Evolutionary conservation across 37 sponge, comb jelly and placozoan genomes (phyloP), one percentile per base, ranked within the genome.

Genomic region (Tethya wilhelma): DNA sequence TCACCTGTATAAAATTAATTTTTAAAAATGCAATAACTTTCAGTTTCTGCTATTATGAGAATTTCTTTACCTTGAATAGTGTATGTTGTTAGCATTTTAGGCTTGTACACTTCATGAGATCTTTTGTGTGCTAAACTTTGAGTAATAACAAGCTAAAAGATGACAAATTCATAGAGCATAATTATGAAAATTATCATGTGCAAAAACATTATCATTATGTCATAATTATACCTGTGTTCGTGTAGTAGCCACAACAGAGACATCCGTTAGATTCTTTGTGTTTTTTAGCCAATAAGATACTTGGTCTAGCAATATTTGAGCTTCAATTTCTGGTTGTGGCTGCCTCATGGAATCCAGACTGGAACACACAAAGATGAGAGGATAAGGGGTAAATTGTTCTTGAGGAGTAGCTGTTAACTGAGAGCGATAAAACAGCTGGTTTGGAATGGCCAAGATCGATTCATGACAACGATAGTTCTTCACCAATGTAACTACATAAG

Each of bases 391-490:
- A 25, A 57, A 38, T 20, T 84, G 89, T 40, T 69, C 23, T 0
- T 11, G 25, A 26, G 58, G 38, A n/a, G n/a, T n/a, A 4, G 45
- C n/a, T 9, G 77, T 32, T 31, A 72, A 49, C 9, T 82, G 8
- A 30, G 59, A 29, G 0, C 64, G 38, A 81, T 93, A 93, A 41
- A 93, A 88, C 37, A 88, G 53, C 19, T 72, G 28, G 14, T 71
- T 58, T 14, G 93, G 81, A 1, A 93, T 43, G 14, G 30, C 1
- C 40, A 93, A 31, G 1, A 93, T 74, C 2, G 64, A 58, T 19
- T 68, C 33, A 67, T 93, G 89, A 71, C 85, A 85, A 22, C 93
- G 79, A 72, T 76, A 85, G 60, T 88, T 93, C 33, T 58, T 71
- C n/a, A 77, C 43, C 7, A 93, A 69, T 34, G 71, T 83, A 1